Base-by-base conservation (phyloP, 2,888 invertebrate genomes). In the Geophilus truncorum region DNA sequence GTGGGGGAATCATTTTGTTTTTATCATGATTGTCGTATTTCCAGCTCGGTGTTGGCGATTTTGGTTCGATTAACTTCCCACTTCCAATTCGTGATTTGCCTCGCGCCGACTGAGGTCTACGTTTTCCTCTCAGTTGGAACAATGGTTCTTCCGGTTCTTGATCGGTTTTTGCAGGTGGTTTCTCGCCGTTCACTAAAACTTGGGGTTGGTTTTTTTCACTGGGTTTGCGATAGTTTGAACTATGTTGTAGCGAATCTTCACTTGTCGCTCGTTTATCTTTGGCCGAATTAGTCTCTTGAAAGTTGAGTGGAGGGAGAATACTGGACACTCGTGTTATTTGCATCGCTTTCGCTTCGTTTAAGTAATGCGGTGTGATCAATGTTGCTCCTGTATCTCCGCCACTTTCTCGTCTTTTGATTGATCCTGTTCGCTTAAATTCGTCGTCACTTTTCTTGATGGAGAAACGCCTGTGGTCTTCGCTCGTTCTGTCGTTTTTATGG, bases 41-140 rank as follows among this genome's bases (percentile, higher is more conserved):
- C 30, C 28, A 70, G 62, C 70, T 79, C 10, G 79, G 79, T 30
- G 57, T 62, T 30, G 79, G 79, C 18, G 79, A 62, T 62, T 36
- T 28, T 0, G 79, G 70, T 70, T 28, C 15, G n/a, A 70, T 70
- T 25, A 28, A 70, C 1, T 25, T 70, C 7, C 25, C 28, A 15
- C 28, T 70, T 28, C 9, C 70, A 3, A 28, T 70, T 15, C 70
- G 10, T 2, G 70, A 15, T 25, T 70, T 70, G 28, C 28, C 28
- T 23, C 12, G 10, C 28, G 70, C 10, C 10, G 70, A 51, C 15
- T 15, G 25, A 28, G 70, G 70, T 25, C 70, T 25, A 12, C 25
- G 70, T 23, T 25, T 70, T 12, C 12, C n/a, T 70, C 70, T 23
- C 9, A 28, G 28, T 70, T 70, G 70, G 28, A 70, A 70, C 3